Conservation (phyloP, 2,888 invertebrate species). For the Gari tellinella region DNA sequence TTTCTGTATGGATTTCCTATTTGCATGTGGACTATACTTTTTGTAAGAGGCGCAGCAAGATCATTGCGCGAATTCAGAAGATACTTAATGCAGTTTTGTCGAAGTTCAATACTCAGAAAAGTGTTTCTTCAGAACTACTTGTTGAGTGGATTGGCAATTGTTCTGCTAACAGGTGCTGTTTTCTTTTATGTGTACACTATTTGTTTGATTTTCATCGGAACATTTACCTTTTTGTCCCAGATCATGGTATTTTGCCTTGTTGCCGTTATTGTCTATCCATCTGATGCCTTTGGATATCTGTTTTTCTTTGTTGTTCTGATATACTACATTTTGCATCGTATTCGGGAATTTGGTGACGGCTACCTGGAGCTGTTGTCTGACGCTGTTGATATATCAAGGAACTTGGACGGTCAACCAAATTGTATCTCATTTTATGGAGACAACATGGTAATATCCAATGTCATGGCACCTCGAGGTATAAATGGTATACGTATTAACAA, state of each 20-base stretch:
- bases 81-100: background rate
- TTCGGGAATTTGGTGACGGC: conserved; percentile 32
- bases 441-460: conserved; percentile 23
- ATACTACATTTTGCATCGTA: conserved; percentile 35
- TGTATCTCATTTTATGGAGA: conserved; percentile 12
- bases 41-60: conserved; percentile 22
- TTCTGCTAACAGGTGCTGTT: background rate
- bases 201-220: conserved; percentile 39
- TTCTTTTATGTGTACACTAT: conserved; percentile 23
- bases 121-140: conserved; percentile 17
- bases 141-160: background rate
- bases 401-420: conserved; percentile 21
- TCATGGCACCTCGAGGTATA: conserved; percentile 5
- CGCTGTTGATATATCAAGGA: conserved; percentile 28
- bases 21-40: conserved; percentile 18
- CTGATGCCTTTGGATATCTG: conserved; percentile 38
- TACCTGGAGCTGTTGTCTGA: conserved; percentile 37
- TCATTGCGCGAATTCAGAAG: conserved; percentile 4
- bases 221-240: conserved; percentile 35
- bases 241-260: conserved; percentile 41
- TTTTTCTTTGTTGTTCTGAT: conserved; percentile 45
- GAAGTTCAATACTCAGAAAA: background rate
- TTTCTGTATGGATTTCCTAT: conserved; percentile 35
- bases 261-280: conserved; percentile 44
- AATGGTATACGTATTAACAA: conserved; percentile 16